Percentiles rank a stretch among this genome's conserved stretches.
These are phyloP conservation scores for Urocolius indicus DNA, from an alignment of 2,113 vertebrate species.

Conservation along the genomic window DNA sequence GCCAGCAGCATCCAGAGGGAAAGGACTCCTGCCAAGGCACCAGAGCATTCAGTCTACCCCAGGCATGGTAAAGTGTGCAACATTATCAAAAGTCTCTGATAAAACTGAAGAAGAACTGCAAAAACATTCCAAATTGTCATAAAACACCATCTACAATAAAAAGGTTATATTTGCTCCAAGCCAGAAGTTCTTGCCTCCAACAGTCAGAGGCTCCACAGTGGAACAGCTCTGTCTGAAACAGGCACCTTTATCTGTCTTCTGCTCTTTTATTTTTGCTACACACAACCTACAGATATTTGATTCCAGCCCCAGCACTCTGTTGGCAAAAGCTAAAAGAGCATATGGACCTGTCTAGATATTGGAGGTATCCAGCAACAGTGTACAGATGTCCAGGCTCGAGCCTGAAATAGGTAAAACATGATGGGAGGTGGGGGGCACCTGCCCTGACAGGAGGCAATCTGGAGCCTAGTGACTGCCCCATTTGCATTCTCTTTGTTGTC, in stretches of 20 bases:
- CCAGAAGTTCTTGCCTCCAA: neutral
- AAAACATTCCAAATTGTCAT: neutral
- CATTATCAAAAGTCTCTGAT: neutral
- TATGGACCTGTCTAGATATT: slow-evolving; percentile 23
- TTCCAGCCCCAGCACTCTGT: slow-evolving; percentile 3
- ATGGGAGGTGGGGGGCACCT: neutral
- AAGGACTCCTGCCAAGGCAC: neutral
- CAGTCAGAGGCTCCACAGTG: rapidly evolving
- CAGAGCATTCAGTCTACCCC: neutral
- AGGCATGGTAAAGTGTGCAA: neutral
- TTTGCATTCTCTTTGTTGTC: slow-evolving; percentile 24
- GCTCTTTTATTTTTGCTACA: neutral
- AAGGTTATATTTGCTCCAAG: neutral
- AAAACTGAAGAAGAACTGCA: neutral
- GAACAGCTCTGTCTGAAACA: neutral
- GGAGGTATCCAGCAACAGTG: slow-evolving; percentile 16
- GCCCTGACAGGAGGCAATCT: slow-evolving; percentile 40
- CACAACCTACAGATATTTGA: neutral
- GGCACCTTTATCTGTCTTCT: neutral
- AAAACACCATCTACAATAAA: neutral
- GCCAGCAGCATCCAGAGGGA: neutral
- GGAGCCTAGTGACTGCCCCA: neutral
- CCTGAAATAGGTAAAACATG: neutral
- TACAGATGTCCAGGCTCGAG: neutral
- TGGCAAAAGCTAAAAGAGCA: slow-evolving; percentile 32